Conservation (phyloP, 2,888 invertebrate species). For the Electrophaes corylata region DNA sequence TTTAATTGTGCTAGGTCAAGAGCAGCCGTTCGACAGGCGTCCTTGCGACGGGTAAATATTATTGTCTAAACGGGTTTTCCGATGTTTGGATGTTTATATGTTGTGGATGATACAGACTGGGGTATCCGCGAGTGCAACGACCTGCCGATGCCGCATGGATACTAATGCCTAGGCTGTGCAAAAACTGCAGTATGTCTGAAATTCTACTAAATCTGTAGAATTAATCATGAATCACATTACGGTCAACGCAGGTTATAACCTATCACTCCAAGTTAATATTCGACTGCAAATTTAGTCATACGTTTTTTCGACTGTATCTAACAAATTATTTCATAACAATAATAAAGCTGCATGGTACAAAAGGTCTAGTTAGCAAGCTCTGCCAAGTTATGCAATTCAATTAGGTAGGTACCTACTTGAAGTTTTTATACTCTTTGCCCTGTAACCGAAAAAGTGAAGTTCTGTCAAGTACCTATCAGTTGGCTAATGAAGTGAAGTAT, state of each 20-base stretch:
- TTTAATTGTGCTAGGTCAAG: conserved; percentile 84
- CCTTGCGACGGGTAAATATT: conserved; percentile 83
- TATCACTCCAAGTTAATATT: not conserved
- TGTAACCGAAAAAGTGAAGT: conserved; percentile 23
- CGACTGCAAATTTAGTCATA: no score
- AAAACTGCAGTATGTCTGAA: not conserved
- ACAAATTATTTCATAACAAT: not conserved
- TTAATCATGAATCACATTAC: not conserved
- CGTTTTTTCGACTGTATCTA: no score
- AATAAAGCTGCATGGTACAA: not conserved
- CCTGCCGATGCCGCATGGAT: conserved; percentile 32
- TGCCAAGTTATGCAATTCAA: not conserved
- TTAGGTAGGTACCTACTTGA: not conserved
- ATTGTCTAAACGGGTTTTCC: conserved; percentile 83
- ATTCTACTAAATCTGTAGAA: not conserved
- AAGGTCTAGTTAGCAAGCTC: not conserved
- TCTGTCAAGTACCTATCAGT: conserved; percentile 35
- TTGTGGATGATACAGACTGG: conserved; percentile 65
- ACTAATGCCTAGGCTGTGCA: conserved; percentile 3
- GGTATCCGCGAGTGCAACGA: conserved; percentile 58
- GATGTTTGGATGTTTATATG: conserved; percentile 75
- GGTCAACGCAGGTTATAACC: not conserved
- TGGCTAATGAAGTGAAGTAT: conserved; percentile 21
- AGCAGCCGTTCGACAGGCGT: conserved; percentile 82
- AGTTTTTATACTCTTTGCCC: not conserved